Evolutionary conservation across 2,888 invertebrate genomes (phyloP).

Genomic region (Invenusta paracnida): DNA sequence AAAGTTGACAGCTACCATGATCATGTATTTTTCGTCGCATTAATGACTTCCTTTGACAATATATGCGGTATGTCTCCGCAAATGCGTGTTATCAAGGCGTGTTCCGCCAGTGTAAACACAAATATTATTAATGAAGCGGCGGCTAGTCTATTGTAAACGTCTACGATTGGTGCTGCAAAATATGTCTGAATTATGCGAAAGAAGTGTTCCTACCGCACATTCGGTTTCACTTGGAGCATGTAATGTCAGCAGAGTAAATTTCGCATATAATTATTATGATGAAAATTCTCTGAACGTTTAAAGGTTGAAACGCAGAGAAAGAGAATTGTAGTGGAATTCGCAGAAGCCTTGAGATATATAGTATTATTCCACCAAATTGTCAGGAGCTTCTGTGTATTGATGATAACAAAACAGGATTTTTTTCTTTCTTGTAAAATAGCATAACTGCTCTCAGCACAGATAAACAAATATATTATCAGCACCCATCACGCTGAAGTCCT

Average conservation of each 20-base stretch:
- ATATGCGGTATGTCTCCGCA: background rate
- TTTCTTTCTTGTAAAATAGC: background rate
- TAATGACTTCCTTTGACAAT: too few species aligned
- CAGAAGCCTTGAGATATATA: background rate
- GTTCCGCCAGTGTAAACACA: background rate
- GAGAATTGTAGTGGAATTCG: background rate
- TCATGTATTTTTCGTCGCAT: too few species aligned
- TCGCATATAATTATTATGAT: background rate
- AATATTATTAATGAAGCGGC: background rate
- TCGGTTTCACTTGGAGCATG: background rate
- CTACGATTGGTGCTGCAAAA: background rate
- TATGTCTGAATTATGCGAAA: background rate
- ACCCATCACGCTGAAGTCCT: background rate
- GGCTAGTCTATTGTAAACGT: background rate
- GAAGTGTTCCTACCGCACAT: background rate
- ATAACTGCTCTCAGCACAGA: background rate
- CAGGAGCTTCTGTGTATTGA: background rate
- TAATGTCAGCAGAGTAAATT: background rate
- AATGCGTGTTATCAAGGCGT: background rate
- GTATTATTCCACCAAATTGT: background rate
- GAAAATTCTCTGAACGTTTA: background rate
- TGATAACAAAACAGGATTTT: background rate
- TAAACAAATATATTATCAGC: background rate
- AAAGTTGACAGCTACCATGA: too few species aligned
- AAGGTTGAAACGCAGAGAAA: background rate